phyloP scores from a whole-genome alignment of 2,888 invertebrate species.

The Atrina japonica region DNA sequence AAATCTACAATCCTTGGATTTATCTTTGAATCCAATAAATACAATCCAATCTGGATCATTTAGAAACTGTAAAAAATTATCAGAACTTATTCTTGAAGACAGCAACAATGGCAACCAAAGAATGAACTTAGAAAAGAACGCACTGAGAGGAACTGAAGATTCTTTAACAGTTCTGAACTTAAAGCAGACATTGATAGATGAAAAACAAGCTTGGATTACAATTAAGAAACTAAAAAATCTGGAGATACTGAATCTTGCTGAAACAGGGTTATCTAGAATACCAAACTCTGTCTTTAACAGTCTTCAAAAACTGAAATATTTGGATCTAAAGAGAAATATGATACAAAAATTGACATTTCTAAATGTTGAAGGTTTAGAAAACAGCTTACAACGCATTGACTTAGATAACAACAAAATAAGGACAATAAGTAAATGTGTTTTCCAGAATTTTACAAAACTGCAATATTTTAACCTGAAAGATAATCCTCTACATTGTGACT shows the following conservation, averaged over 20 bases:
- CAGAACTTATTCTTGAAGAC: constrained; percentile 56
- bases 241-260: neutral
- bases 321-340: constrained; percentile 60
- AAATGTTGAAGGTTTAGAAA: constrained; percentile 62
- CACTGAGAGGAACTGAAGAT: constrained; percentile 69
- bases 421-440: constrained; percentile 62
- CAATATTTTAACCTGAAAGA: constrained; percentile 84
- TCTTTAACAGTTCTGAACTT: constrained; percentile 79
- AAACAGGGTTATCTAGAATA: constrained; percentile 49
- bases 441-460: constrained; percentile 53
- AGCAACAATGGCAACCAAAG: neutral
- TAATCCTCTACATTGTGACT: constrained; percentile 92
- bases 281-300: constrained; percentile 60
- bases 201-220: constrained; percentile 28
- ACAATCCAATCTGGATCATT: constrained; percentile 43
- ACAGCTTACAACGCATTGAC: constrained; percentile 49
- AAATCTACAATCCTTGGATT: constrained; percentile 49
- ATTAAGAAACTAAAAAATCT: too few species aligned
- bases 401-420: constrained; percentile 58
- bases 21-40: constrained; percentile 49
- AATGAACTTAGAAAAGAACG: constrained; percentile 18
- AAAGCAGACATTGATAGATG: constrained; percentile 49
- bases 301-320: constrained; percentile 49
- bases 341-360: constrained; percentile 59
- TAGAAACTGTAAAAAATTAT: constrained; percentile 56